Conservation (phyloP, 2,113 vertebrate species). For the Excalfactoria chinensis region DNA sequence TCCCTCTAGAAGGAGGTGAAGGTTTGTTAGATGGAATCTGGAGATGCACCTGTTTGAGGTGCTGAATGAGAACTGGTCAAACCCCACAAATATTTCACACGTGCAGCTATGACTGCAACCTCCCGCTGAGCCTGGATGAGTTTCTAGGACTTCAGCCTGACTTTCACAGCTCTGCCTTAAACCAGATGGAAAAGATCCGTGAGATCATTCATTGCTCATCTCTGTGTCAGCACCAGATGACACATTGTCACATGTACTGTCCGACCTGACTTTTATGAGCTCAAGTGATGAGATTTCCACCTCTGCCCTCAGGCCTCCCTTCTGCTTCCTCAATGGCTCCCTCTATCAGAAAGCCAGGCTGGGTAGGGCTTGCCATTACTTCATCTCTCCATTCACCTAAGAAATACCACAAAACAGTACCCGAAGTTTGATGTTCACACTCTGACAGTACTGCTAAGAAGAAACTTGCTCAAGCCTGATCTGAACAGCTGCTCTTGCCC, state of each 20-base stretch:
- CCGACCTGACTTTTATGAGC: background rate
- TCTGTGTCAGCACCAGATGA: constrained; percentile 41
- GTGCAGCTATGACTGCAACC: background rate
- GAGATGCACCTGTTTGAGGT: background rate
- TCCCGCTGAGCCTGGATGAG: background rate
- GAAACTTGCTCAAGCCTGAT: background rate
- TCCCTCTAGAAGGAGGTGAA: background rate
- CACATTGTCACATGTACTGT: background rate
- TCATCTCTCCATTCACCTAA: background rate
- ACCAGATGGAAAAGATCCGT: constrained; percentile 20
- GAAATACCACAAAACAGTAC: background rate
- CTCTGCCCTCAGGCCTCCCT: background rate
- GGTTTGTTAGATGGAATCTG: background rate
- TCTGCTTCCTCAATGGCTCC: background rate
- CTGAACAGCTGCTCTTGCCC: background rate
- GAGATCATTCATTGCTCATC: constrained; percentile 35
- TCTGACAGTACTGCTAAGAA: background rate
- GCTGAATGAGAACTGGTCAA: background rate
- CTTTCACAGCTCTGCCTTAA: constrained; percentile 26
- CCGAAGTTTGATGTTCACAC: background rate
- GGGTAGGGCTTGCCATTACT: background rate
- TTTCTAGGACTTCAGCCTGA: background rate
- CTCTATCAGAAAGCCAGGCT: background rate
- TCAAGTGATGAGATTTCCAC: background rate
- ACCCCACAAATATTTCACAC: background rate